phyloP scores from a whole-genome alignment of 53 echinoderm and acorn worm species.

The Mesocentrotus franciscanus region DNA sequence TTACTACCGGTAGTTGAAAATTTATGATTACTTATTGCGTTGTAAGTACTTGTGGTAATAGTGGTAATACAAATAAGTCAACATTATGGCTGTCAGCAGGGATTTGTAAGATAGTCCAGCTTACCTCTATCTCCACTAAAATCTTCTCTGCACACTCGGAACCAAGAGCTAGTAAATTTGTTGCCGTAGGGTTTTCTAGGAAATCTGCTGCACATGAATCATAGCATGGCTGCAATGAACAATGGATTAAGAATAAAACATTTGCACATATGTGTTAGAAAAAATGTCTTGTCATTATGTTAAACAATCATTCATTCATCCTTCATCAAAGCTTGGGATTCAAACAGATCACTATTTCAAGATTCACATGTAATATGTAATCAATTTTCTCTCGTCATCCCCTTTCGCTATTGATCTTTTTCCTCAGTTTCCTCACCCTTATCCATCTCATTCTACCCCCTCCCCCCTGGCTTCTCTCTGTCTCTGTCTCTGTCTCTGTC shows the following conservation, averaged over 20 bases:
- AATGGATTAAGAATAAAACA: not conserved
- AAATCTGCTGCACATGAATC: slow-evolving; percentile 64
- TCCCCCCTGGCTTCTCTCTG: too few relatives aligned
- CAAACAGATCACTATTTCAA: not conserved
- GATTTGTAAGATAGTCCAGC: not conserved
- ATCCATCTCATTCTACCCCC: not conserved
- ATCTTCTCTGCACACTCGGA: slow-evolving; percentile 76
- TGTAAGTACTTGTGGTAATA: too few relatives aligned
- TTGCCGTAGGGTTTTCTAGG: slow-evolving; percentile 79
- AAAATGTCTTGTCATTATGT: too few relatives aligned
- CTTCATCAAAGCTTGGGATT: not conserved
- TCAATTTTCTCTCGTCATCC: not conserved
- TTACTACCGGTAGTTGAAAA: too few relatives aligned
- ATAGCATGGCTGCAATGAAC: not conserved
- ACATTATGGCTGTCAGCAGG: not conserved
- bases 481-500: not conserved
- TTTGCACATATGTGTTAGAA: not conserved
- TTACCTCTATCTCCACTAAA: slow-evolving; percentile 82
- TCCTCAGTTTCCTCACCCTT: too few relatives aligned
- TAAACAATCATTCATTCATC: too few relatives aligned
- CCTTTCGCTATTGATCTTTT: too few relatives aligned
- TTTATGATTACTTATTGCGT: too few relatives aligned
- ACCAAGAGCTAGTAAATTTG: slow-evolving; percentile 80
- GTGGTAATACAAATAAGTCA: not conserved
- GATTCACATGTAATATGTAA: not conserved